Conservation (phyloP, 2,113 vertebrate genomes). For the Phalacrocorax pelagicus region DNA sequence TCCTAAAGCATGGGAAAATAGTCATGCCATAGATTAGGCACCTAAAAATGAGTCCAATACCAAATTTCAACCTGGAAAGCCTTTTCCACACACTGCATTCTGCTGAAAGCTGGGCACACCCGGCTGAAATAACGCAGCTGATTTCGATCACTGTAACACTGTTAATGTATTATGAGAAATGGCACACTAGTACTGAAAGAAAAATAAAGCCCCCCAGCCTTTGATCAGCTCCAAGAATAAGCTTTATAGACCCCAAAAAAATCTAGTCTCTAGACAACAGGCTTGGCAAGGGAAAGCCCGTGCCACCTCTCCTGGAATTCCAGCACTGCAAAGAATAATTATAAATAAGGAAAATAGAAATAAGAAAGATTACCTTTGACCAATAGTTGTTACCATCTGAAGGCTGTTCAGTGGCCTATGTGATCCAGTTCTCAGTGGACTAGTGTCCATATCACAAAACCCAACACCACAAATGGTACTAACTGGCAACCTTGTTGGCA, state of each 20-base stretch:
- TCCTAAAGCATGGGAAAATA: background rate
- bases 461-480: slow-evolving; percentile 71
- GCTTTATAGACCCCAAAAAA: background rate
- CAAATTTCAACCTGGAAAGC: background rate
- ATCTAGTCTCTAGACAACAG: background rate
- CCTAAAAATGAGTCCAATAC: background rate
- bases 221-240: background rate
- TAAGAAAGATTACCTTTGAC: slow-evolving; percentile 72
- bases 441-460: slow-evolving; percentile 71
- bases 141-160: background rate
- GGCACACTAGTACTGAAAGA: background rate
- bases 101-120: background rate
- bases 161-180: slow-evolving; percentile 14
- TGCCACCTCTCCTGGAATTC: background rate
- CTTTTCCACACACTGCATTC: background rate
- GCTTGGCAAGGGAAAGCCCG: background rate
- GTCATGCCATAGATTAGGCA: background rate
- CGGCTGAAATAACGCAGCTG: background rate
- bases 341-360: slow-evolving; percentile 64
- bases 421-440: slow-evolving; percentile 72
- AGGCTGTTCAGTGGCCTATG: slow-evolving; percentile 69
- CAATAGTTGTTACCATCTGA: slow-evolving; percentile 70
- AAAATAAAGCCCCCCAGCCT: slow-evolving; percentile 15
- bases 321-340: slow-evolving; percentile 23
- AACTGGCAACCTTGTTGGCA: slow-evolving; percentile 71